Conservation (phyloP, 92 coral and sea anemone genomes). For the Pocillopora grandis region DNA sequence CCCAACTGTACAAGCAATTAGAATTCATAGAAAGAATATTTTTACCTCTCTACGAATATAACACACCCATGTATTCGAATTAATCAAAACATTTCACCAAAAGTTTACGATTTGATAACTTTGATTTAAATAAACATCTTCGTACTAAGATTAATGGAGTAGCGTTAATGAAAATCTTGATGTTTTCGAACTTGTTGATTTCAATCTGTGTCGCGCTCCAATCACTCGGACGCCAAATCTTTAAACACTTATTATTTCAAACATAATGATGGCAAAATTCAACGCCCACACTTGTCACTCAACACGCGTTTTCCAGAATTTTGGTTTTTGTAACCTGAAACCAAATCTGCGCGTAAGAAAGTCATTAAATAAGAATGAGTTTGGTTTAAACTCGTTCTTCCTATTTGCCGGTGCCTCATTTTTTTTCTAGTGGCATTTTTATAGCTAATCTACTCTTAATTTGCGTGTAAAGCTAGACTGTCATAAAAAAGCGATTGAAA, state of each 20-base stretch:
- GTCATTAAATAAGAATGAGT: too few species aligned
- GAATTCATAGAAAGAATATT: conserved; percentile 9
- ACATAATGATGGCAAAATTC: background rate
- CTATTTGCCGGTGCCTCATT: too few species aligned
- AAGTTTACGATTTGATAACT: background rate
- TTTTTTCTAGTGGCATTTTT: too few species aligned
- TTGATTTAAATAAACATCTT: background rate
- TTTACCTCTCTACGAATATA: background rate
- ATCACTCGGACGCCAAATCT: background rate
- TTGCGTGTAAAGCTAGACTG: too few species aligned
- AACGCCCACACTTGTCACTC: conserved; percentile 1
- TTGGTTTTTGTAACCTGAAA: background rate
- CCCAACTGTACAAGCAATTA: background rate
- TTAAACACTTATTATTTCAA: background rate
- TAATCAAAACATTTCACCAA: background rate
- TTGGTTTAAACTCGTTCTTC: too few species aligned
- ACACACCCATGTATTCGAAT: background rate
- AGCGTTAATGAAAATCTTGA: background rate
- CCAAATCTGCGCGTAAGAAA: background rate
- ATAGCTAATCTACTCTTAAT: too few species aligned
- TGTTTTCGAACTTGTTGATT: background rate
- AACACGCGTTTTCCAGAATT: background rate
- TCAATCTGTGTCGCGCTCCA: background rate
- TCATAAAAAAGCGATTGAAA: too few species aligned
- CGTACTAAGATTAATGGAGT: background rate